These are phyloP conservation scores for Leptinotarsa texana DNA, from an alignment of 1,140 invertebrate genomes.

Conservation along the genomic window DNA sequence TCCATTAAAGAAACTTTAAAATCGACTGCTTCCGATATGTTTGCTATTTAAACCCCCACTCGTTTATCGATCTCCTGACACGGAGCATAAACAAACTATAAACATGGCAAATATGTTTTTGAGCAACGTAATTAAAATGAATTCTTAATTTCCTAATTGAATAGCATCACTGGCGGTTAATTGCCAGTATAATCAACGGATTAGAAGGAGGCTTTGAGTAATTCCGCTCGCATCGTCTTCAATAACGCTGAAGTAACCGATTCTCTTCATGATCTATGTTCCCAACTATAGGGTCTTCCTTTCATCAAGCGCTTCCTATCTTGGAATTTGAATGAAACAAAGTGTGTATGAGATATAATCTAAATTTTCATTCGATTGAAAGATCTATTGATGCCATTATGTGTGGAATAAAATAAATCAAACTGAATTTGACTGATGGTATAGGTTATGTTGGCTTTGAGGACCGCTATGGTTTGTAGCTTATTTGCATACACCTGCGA, in stretches of 20 bases:
- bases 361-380: too few relatives aligned
- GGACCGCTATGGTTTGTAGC: too few relatives aligned
- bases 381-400: too few relatives aligned
- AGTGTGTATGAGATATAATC: too few relatives aligned
- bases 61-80: constrained; percentile 37
- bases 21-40: neutral
- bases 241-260: constrained; percentile 19
- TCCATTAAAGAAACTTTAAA: too few relatives aligned
- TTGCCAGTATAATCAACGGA: constrained; percentile 48
- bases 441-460: too few relatives aligned
- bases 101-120: constrained; percentile 37
- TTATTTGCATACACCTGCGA: too few relatives aligned
- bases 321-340: too few relatives aligned
- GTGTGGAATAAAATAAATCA: too few relatives aligned
- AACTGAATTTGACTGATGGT: too few relatives aligned
- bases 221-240: constrained; percentile 46
- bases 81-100: constrained; percentile 34
- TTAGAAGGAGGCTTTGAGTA: constrained; percentile 49
- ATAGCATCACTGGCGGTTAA: constrained; percentile 51
- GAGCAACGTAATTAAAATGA: constrained; percentile 45
- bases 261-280: neutral
- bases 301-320: too few relatives aligned
- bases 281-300: neutral
- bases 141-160: constrained; percentile 51
- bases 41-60: constrained; percentile 36